Percentiles rank a stretch among this genome's conserved stretches.
phyloP scores from a whole-genome alignment of 2,797 vertebrate species.

The Hydrophis major region DNA sequence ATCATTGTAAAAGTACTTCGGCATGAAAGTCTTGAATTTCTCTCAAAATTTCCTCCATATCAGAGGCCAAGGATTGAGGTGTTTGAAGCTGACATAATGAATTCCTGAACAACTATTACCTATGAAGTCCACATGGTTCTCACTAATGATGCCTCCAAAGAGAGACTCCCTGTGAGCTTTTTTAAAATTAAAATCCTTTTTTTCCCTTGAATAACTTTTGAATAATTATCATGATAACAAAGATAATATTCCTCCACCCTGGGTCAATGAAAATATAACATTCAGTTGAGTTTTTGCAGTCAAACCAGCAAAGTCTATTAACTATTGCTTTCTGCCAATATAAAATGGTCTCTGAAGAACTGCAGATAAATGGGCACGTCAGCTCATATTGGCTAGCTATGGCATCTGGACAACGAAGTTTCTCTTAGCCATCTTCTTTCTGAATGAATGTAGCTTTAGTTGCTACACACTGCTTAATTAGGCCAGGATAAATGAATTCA shows the following conservation, averaged over 20 bases:
- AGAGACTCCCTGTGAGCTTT: not conserved
- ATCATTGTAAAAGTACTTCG: not conserved
- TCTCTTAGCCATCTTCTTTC: constrained; percentile 44
- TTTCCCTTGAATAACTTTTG: constrained; percentile 60
- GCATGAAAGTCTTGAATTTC: not conserved
- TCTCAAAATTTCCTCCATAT: not conserved
- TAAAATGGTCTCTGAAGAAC: constrained; percentile 48
- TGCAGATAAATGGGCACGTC: constrained; percentile 46
- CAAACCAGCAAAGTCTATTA: constrained; percentile 50
- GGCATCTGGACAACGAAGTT: constrained; percentile 31
- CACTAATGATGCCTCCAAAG: not conserved
- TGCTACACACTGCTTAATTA: constrained; percentile 37
- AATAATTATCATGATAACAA: constrained; percentile 54
- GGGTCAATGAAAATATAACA: constrained; percentile 44
- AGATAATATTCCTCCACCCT: constrained; percentile 59
- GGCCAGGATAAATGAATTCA: not conserved
- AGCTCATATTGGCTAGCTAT: constrained; percentile 44
- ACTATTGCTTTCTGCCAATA: constrained; percentile 50
- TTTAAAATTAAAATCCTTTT: constrained; percentile 4
- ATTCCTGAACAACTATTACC: not conserved
- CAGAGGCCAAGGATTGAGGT: not conserved
- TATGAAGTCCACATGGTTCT: not conserved
- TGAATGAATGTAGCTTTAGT: constrained; percentile 41
- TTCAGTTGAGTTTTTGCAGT: constrained; percentile 42
- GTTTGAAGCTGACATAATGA: not conserved